Evolutionary conservation across 2,113 vertebrate species (phyloP).

Genomic region (Rhinolophus ferrumequinum): DNA sequence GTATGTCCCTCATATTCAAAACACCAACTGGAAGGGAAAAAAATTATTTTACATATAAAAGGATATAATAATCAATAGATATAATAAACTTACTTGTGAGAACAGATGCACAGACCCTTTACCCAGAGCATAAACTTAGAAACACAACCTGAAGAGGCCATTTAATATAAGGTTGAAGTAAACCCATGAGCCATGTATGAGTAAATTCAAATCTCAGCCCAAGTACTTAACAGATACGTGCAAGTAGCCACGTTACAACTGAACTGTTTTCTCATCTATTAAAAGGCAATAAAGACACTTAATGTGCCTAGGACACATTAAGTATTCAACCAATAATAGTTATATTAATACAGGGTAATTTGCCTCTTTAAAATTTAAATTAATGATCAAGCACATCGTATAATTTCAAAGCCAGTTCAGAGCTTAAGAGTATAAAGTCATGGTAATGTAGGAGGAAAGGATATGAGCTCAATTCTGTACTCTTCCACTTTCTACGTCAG

Average conservation of each 20-base stretch:
- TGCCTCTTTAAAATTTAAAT: slow-evolving; percentile 28
- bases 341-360: neutral
- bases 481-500: neutral
- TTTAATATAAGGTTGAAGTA: neutral
- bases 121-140: slow-evolving; percentile 9
- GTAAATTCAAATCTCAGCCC: neutral
- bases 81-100: neutral
- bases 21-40: neutral
- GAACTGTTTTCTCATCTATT: neutral
- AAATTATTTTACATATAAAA: neutral
- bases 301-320: neutral
- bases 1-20: neutral
- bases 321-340: neutral
- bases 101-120: neutral
- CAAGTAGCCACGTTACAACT: neutral
- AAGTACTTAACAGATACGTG: neutral
- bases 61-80: neutral
- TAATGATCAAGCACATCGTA: neutral
- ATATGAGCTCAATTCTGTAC: neutral
- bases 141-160: neutral
- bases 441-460: neutral
- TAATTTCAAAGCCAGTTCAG: neutral
- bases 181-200: neutral
- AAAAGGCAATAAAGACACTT: neutral
- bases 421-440: neutral